These are phyloP conservation scores for Alectura lathami DNA, from an alignment of 2,113 vertebrate genomes.

Conservation along the genomic window DNA sequence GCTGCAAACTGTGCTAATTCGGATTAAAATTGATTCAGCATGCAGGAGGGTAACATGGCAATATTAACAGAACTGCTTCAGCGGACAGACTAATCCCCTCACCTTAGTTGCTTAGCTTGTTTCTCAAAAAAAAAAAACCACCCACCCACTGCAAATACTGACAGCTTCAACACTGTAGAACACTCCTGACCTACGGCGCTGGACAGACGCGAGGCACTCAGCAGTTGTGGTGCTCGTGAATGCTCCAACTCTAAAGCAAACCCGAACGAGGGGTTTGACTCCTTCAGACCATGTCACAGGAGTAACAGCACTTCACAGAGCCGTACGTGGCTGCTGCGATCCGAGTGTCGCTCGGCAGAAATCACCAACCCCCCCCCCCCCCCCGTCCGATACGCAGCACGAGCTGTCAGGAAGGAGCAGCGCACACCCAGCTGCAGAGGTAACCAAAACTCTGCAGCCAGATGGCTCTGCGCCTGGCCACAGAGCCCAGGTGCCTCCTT, in stretches of 20 bases:
- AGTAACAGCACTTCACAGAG: not conserved
- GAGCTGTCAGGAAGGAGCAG: not conserved
- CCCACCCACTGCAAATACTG: not conserved
- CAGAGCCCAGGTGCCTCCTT: not conserved
- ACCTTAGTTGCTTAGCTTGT: not conserved
- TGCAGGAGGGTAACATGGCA: not conserved
- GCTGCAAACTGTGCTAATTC: not conserved
- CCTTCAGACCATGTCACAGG: not conserved
- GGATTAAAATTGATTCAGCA: rapidly evolving
- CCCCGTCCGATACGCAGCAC: not conserved
- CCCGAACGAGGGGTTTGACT: rapidly evolving
- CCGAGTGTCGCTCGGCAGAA: not conserved
- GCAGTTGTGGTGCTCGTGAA: not conserved
- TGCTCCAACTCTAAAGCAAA: not conserved
- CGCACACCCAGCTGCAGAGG: not conserved
- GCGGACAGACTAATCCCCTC: not conserved
- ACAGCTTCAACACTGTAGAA: not conserved
- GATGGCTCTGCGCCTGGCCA: not conserved
- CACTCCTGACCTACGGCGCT: not conserved
- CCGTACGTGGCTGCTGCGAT: not conserved
- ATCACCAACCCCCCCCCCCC: not conserved
- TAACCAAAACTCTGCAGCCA: rapidly evolving
- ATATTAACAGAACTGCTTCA: not conserved
- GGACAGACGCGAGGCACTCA: not conserved
- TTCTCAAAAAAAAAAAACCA: slow-evolving; percentile 29